Percentiles rank a stretch among this genome's conserved stretches.
Conservation (phyloP, 2,888 invertebrate genomes). For the Metalampra italica region DNA sequence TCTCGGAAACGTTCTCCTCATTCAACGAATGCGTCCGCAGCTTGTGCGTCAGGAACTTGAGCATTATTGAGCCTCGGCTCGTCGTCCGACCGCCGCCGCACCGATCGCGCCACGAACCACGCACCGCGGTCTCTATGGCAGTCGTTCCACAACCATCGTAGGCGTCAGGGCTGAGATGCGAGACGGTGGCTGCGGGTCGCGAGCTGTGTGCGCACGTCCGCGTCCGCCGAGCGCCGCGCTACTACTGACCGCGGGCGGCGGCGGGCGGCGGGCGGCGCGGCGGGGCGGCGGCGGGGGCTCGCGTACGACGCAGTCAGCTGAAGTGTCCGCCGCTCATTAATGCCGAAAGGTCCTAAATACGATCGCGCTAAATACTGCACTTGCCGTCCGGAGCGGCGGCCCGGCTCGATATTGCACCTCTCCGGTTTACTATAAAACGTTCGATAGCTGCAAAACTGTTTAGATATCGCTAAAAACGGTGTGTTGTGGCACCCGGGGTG, state of each 20-base stretch:
- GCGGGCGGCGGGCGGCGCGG: not conserved
- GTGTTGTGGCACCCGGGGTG: conserved; percentile 60
- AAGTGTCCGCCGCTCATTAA: conserved; percentile 68
- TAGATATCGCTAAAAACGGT: conserved; percentile 53
- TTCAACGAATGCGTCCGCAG: conserved; percentile 91
- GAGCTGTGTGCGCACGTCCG: conserved; percentile 45
- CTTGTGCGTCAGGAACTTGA: conserved; percentile 91
- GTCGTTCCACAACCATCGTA: conserved; percentile 61
- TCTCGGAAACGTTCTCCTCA: conserved; percentile 87
- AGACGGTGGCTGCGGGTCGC: conserved; percentile 8
- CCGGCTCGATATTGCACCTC: conserved; percentile 16
- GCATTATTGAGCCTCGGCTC: conserved; percentile 82
- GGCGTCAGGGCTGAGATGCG: conserved; percentile 33
- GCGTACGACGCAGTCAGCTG: conserved; percentile 79
- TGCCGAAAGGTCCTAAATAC: conserved; percentile 59
- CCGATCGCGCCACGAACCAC: not conserved
- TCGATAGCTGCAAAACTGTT: conserved; percentile 25
- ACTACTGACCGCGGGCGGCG: conserved; percentile 39
- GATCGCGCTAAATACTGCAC: conserved; percentile 45
- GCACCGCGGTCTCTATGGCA: conserved; percentile 43
- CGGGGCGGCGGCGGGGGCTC: conserved; percentile 34
- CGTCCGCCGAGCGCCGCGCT: conserved; percentile 53
- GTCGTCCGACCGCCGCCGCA: conserved; percentile 38
- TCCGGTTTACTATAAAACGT: conserved; percentile 17
- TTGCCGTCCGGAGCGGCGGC: conserved; percentile 19